These are phyloP conservation scores for Aethes cnicana DNA, from an alignment of 2,888 invertebrate species.

Conservation along the genomic window DNA sequence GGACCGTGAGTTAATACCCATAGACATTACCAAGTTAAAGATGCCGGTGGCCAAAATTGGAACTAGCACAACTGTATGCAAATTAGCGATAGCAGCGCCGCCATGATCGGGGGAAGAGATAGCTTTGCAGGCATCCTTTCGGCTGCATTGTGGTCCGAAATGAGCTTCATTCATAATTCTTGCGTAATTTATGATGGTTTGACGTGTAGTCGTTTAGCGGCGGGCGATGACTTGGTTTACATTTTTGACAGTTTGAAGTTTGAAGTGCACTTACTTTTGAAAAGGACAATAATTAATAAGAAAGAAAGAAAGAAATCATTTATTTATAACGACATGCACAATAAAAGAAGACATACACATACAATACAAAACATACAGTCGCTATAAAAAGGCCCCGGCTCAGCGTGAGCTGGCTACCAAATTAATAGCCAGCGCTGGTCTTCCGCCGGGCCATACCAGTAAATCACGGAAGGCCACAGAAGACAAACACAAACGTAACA, in stretches of 20 bases:
- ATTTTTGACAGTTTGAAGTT: constrained; percentile 3
- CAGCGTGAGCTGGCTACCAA: no score
- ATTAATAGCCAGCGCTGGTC: no score
- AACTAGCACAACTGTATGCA: background rate
- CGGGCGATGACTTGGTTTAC: constrained; percentile 13
- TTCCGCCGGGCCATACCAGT: no score
- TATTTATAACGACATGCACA: no score
- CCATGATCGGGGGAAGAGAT: background rate
- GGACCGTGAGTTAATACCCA: constrained; percentile 12
- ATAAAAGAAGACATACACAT: no score
- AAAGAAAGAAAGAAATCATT: no score
- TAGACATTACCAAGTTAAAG: background rate
- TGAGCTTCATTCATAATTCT: constrained; percentile 15
- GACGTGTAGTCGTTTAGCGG: constrained; percentile 1
- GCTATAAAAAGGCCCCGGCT: no score
- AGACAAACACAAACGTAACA: no score
- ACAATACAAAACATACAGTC: no score
- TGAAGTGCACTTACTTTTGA: no score
- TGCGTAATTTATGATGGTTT: constrained; percentile 7
- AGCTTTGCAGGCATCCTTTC: background rate
- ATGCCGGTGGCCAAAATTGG: background rate
- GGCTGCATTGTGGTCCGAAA: constrained; percentile 14
- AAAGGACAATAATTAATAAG: no score
- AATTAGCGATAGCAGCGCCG: background rate
- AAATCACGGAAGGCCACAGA: no score